Base-by-base conservation (phyloP, 1,140 invertebrate genomes). In the Homarus americanus region DNA sequence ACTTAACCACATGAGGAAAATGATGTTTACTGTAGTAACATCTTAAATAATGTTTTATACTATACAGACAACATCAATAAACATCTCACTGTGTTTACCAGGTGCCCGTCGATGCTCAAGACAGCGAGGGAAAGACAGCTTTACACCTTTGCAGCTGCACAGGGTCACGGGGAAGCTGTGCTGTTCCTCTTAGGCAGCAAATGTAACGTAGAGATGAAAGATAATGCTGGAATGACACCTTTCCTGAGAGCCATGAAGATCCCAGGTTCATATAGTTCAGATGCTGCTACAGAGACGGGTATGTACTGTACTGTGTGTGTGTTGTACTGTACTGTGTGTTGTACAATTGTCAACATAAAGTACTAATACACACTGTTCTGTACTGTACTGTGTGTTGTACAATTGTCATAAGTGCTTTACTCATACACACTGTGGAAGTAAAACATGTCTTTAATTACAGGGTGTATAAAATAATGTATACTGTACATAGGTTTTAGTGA, bases 131-230 rank as follows among this genome's bases (percentile, higher is more conserved):
- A 1, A 83, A 83, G 73, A 90, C 87, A 12, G 79, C 87, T 12
- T 40, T 90, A 10, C 87, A 90, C 44, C 87, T 84, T n/a, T 32
- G 87, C 87, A 15, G 80, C 87, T 41, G 69, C 69, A 3, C 72
- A 82, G 32, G 87, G 87, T 4, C 80, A 75, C n/a, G 80, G 72
- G 5, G 87, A 90, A 66, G 40, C 87, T 40, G 34, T 90, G 32
- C 80, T 90, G 28, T 90, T 90, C 36, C 49, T 90, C 4, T 78
- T 90, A 34, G 87, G 87, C 44, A 90, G 87, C 49, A 90, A 90
- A 28, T 58, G 79, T 32, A 82, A 90, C 66, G 87, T 75, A n/a
- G 87, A 90, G 49, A 38, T 75, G 72, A 49, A 58, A 49, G 87
- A 90, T 40, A 83, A 84, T 38, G 32, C 20, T 20, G 87, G 87